These are phyloP conservation scores for Eristalinus aeneus DNA, from an alignment of 2,888 invertebrate species.

Conservation along the genomic window DNA sequence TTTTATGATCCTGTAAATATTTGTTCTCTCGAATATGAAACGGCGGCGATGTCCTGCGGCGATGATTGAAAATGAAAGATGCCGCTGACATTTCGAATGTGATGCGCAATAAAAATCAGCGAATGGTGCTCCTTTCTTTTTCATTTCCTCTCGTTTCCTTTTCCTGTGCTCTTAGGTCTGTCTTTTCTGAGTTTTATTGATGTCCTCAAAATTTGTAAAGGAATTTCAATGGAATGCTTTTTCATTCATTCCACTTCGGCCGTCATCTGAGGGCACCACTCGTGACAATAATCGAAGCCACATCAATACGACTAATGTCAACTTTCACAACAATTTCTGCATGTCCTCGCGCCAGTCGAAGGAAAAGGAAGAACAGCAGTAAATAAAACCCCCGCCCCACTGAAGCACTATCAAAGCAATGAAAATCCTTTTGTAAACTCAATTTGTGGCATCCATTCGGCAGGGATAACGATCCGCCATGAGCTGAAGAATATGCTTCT, in stretches of 20 bases:
- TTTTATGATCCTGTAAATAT: not conserved
- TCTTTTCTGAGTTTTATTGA: not conserved
- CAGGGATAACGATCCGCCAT: not conserved
- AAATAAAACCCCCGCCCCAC: not conserved
- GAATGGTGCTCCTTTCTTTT: not conserved
- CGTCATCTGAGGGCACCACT: not conserved
- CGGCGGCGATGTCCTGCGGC: not conserved
- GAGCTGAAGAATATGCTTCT: slow-evolving; percentile 15
- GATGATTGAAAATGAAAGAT: not conserved
- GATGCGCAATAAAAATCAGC: not conserved
- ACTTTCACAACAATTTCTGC: slow-evolving; percentile 21
- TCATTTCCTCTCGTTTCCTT: not conserved
- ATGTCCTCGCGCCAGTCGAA: not conserved
- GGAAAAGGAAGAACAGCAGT: not conserved
- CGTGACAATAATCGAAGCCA: slow-evolving; percentile 25
- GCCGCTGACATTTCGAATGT: not conserved
- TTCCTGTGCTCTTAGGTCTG: not conserved
- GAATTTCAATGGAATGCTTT: too few relatives aligned
- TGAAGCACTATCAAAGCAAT: slow-evolving; percentile 5
- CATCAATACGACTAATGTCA: slow-evolving; percentile 47
- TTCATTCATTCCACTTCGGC: too few relatives aligned
- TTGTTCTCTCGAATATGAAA: not conserved
- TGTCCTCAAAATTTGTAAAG: not conserved
- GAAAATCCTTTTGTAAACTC: slow-evolving; percentile 17
- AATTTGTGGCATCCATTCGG: slow-evolving; percentile 12